These are phyloP conservation scores for Geophilus truncorum DNA, from an alignment of 2,888 invertebrate genomes.

Conservation along the genomic window DNA sequence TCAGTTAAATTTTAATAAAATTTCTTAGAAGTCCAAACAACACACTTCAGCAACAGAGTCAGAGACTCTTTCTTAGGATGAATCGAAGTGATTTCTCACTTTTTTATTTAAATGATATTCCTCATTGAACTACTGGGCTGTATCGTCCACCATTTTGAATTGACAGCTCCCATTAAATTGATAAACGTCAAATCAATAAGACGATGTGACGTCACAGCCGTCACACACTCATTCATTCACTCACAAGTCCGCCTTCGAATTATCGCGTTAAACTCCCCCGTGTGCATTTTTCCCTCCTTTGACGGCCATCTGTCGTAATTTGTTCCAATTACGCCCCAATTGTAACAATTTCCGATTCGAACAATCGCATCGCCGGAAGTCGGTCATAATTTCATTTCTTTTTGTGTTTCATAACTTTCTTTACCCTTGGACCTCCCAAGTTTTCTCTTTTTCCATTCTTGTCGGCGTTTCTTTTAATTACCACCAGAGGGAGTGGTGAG, in stretches of 20 bases:
- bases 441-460: too few species aligned
- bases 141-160: not conserved
- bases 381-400: not conserved
- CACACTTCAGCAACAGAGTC: too few species aligned
- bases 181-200: constrained; percentile 21
- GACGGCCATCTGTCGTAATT: not conserved
- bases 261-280: not conserved
- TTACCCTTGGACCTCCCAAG: too few species aligned
- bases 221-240: too few species aligned
- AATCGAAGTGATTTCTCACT: not conserved
- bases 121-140: not conserved
- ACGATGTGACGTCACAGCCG: not conserved
- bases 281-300: not conserved
- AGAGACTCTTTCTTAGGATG: not conserved
- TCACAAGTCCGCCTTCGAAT: not conserved
- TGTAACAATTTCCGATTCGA: not conserved
- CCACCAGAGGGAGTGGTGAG: not conserved
- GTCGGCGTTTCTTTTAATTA: not conserved
- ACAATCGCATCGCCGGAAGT: not conserved
- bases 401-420: not conserved
- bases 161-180: constrained; percentile 8
- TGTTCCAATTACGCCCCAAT: not conserved
- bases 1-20: too few species aligned
- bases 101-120: not conserved
- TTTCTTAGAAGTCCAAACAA: too few species aligned